A percentile compares a stretch with the other conserved stretches of the same genome.
These are phyloP conservation scores for Cossypha heuglini DNA, from an alignment of 2,797 vertebrate genomes.

Conservation along the genomic window DNA sequence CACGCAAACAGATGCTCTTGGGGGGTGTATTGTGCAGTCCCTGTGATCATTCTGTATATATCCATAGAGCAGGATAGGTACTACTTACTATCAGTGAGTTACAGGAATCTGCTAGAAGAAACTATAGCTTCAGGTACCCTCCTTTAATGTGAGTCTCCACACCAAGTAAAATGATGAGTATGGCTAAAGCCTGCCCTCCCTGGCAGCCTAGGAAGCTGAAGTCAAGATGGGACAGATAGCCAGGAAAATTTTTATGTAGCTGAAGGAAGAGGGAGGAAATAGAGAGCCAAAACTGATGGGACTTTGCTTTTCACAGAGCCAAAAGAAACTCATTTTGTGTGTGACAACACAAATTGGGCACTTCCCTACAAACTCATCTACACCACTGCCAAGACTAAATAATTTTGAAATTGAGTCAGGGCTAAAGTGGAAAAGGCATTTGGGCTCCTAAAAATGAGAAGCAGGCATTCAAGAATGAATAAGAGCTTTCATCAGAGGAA, in stretches of 20 bases:
- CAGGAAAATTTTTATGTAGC: slow-evolving; percentile 22
- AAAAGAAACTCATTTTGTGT: slow-evolving; percentile 5
- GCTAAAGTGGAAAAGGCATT: slow-evolving; percentile 33
- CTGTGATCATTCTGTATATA: neutral
- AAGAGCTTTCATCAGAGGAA: neutral
- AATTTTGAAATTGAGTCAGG: neutral
- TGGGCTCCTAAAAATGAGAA: slow-evolving; percentile 24
- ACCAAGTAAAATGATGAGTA: neutral
- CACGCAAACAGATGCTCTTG: neutral
- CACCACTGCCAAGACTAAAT: neutral
- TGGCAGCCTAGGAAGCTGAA: neutral
- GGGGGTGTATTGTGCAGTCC: neutral
- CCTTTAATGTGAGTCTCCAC: neutral
- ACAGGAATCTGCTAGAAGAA: neutral
- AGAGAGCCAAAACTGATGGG: neutral
- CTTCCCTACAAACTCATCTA: neutral
- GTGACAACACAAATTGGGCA: neutral
- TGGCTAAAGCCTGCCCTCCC: neutral
- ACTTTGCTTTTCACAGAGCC: neutral
- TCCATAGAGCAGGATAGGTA: neutral
- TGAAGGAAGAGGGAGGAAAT: neutral
- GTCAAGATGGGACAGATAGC: neutral
- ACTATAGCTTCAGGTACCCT: neutral
- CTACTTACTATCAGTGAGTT: neutral
- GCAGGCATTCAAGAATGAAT: neutral